Conservation (phyloP, 2,797 vertebrate species). For the Furcifer pardalis region DNA sequence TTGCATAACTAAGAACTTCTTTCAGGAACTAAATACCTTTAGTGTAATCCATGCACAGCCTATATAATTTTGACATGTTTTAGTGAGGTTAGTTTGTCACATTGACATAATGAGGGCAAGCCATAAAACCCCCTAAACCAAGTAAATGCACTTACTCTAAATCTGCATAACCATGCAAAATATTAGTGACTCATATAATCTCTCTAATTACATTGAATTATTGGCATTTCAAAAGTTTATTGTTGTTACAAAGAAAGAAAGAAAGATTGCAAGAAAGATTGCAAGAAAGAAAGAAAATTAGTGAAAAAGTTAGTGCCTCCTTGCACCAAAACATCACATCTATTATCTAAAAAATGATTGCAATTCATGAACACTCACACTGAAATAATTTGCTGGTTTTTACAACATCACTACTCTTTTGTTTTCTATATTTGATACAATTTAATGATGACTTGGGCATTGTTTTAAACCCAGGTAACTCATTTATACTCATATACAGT, state of each 20-base stretch:
- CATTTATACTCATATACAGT: not conserved
- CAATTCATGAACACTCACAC: too few species aligned
- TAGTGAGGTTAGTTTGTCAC: constrained; percentile 52
- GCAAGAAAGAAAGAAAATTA: too few species aligned
- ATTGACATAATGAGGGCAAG: constrained; percentile 58
- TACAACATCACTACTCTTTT: too few species aligned
- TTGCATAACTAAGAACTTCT: constrained; percentile 49
- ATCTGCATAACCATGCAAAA: constrained; percentile 52
- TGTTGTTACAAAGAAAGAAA: too few species aligned
- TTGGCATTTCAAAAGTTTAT: constrained; percentile 35
- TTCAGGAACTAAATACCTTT: constrained; percentile 39
- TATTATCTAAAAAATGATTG: too few species aligned
- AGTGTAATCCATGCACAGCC: constrained; percentile 37
- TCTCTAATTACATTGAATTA: constrained; percentile 47
- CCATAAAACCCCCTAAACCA: constrained; percentile 23
- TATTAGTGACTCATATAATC: constrained; percentile 50
- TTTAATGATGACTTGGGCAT: too few species aligned
- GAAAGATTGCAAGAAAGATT: too few species aligned
- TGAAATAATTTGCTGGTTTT: too few species aligned
- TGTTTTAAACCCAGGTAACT: not conserved
- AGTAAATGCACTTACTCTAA: constrained; percentile 43
- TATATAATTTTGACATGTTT: constrained; percentile 52
- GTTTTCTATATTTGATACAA: too few species aligned
- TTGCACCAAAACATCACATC: too few species aligned
- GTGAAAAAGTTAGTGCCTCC: too few species aligned